phyloP scores from a whole-genome alignment of 2,113 vertebrate genomes.

The Loxodonta africana region DNA sequence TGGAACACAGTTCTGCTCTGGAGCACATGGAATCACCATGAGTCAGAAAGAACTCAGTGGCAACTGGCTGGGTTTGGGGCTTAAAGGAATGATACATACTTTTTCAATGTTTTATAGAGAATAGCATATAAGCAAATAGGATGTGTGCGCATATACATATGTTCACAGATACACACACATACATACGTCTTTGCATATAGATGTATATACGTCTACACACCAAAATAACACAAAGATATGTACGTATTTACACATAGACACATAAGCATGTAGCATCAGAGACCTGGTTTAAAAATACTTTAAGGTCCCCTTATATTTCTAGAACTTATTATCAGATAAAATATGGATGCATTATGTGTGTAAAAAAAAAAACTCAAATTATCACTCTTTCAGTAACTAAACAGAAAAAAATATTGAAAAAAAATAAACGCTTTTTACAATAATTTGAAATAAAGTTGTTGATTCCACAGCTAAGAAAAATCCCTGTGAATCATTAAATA shows the following conservation, averaged over 20 bases:
- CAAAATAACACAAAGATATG: neutral
- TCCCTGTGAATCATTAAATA: neutral
- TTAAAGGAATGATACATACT: neutral
- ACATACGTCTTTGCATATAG: neutral
- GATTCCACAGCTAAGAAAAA: neutral
- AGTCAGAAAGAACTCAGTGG: neutral
- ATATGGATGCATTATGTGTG: neutral
- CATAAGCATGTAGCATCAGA: neutral
- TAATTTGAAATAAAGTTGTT: conserved; percentile 44
- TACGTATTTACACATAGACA: neutral
- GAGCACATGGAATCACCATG: neutral
- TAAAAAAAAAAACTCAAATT: neutral
- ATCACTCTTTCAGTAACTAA: conserved; percentile 29
- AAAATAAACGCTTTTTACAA: neutral
- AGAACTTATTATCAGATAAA: neutral
- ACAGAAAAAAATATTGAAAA: neutral
- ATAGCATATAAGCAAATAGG: neutral
- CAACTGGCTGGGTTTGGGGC: neutral
- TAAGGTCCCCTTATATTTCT: neutral
- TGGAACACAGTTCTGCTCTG: too few species aligned
- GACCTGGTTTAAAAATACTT: conserved; percentile 15
- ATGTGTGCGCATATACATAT: neutral
- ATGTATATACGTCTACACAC: too few species aligned
- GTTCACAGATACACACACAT: neutral
- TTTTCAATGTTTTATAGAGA: neutral